Evolutionary conservation across 2,888 invertebrate species (phyloP), one percentile per base, ranked within the genome.

Genomic region (Amblyteles armatorius): DNA sequence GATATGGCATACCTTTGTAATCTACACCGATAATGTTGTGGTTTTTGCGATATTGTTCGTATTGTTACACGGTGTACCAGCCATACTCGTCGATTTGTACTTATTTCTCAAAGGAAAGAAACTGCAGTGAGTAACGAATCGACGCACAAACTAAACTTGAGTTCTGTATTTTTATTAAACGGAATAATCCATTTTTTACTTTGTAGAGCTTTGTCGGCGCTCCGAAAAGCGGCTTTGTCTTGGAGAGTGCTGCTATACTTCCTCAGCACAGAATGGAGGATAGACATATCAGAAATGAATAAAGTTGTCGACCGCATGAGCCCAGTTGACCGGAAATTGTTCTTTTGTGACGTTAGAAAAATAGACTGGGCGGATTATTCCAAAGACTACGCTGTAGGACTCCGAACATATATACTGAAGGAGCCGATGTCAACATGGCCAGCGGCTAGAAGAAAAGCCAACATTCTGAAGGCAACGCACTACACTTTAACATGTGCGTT

Each of bases 61-160:
- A 29, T 1, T 92, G 0, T 77, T 89, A 1, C 92, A 93, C 65
- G 80, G 88, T 13, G 44, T 92, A 3, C 92, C 93, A 3, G 90
- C 90, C 1, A 0, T 89, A 4, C 0, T 92, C 0, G 9, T 72
- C 0, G 93, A 93, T 63, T 16, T 82, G 0, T 88, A 3, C 16
- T 85, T 0, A 0, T 90, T 22, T 13, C 16, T 90, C 88, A 16
- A 79, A 73, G 55, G 89, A 16, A 87, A 88, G 19, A 89, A 89
- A 74, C 90, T 90, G 19, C 77, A 78, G 93, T 92, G 87, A 90
- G 91, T 87, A 55, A 40, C 9, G 40, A 57, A 40, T n/a, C 19
- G 11, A 3, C n/a, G 29, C 3, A 69, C 6, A 5, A 71, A 13
- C 19, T 16, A 22, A 40, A 57, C 0, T 55, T 11, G 4, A 57